phyloP scores from a whole-genome alignment of 2,888 invertebrate species.

The Exocentrus adspersus region DNA sequence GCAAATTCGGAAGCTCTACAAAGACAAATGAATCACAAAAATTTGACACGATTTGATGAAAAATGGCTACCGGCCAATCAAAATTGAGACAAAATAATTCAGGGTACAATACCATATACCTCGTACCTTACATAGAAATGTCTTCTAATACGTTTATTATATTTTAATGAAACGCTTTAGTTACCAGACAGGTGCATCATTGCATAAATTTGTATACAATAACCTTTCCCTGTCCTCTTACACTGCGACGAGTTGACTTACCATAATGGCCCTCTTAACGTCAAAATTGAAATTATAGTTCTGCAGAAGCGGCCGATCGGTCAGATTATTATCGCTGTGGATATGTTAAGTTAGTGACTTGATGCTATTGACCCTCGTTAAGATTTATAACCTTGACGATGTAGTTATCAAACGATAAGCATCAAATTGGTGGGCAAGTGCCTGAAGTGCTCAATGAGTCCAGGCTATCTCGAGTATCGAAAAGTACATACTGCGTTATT shows the following conservation, averaged over 20 bases:
- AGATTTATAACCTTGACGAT: background rate
- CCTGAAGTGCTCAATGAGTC: background rate
- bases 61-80: too few relatives aligned
- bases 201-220: slow-evolving; percentile 18
- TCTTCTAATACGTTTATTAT: slow-evolving; percentile 5
- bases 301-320: background rate
- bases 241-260: slow-evolving; percentile 7
- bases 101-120: too few relatives aligned
- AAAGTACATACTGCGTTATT: too few relatives aligned
- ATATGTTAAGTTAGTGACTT: slow-evolving; percentile 5
- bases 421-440: background rate
- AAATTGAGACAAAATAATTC: too few relatives aligned
- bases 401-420: background rate
- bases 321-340: slow-evolving; percentile 9
- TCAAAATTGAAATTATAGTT: slow-evolving; percentile 25
- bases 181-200: slow-evolving; percentile 16
- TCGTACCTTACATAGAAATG: background rate
- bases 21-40: too few relatives aligned
- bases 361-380: slow-evolving; percentile 5
- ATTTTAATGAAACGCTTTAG: slow-evolving; percentile 23
- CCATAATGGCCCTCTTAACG: slow-evolving; percentile 19
- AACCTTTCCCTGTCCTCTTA: slow-evolving; percentile 5
- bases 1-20: too few relatives aligned
- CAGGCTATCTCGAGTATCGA: background rate
- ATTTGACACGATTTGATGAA: too few relatives aligned